Percentiles rank a stretch among this genome's conserved stretches.
Conservation (phyloP, 2,113 vertebrate genomes). For the Otocyon megalotis region DNA sequence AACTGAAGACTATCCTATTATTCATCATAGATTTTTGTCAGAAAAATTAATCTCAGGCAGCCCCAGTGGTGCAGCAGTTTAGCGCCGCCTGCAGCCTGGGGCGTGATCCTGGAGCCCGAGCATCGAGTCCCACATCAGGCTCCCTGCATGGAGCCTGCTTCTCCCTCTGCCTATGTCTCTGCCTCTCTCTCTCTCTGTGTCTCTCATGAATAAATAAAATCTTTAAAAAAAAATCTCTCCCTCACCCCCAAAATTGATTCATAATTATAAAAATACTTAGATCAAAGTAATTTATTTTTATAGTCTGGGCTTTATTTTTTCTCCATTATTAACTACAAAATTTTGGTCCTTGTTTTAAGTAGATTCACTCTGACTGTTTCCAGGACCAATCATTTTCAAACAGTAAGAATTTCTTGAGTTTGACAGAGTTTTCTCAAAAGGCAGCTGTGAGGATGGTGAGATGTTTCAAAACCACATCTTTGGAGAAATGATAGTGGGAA, state of each 20-base stretch:
- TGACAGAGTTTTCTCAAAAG: not conserved
- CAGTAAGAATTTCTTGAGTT: not conserved
- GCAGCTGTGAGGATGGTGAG: not conserved
- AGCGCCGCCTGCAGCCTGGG: too few species aligned
- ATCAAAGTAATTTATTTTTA: not conserved
- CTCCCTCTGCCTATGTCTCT: too few species aligned
- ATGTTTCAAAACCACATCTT: not conserved
- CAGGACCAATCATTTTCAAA: not conserved
- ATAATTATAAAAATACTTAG: slow-evolving; percentile 1
- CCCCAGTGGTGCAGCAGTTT: too few species aligned
- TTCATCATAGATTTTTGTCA: not conserved
- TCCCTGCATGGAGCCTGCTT: too few species aligned
- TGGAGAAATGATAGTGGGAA: not conserved
- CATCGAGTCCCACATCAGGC: too few species aligned
- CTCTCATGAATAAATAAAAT: too few species aligned
- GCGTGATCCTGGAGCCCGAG: too few species aligned
- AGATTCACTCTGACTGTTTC: not conserved
- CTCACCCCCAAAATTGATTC: not conserved
- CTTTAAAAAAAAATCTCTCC: not conserved
- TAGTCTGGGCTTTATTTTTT: not conserved
- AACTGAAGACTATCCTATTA: not conserved
- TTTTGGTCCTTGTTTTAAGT: not conserved
- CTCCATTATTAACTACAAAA: not conserved
- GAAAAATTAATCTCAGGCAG: not conserved
- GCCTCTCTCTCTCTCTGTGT: too few species aligned